phyloP scores from a whole-genome alignment of 1,140 invertebrate genomes.

The Galleria mellonella region DNA sequence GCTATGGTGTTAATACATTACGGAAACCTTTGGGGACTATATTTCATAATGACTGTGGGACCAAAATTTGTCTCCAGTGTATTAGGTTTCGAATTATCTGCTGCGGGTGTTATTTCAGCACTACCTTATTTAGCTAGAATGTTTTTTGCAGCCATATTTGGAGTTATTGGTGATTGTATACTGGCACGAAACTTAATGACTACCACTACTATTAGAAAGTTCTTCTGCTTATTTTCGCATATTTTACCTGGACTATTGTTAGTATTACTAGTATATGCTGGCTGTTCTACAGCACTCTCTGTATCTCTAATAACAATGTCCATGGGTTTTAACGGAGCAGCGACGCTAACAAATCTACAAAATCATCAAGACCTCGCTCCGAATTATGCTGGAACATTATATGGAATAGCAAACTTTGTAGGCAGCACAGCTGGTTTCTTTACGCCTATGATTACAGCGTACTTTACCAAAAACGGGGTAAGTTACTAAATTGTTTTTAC shows the following conservation, averaged over 20 bases:
- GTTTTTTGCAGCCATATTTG: conserved; percentile 79
- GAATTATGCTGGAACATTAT: conserved; percentile 86
- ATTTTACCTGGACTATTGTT: conserved; percentile 81
- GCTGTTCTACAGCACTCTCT: conserved; percentile 78
- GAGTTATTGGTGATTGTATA: conserved; percentile 79
- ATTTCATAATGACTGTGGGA: conserved; percentile 88
- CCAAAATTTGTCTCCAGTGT: conserved; percentile 91
- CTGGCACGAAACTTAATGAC: conserved; percentile 75
- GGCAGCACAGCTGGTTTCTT: conserved; percentile 84
- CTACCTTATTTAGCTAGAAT: conserved; percentile 81
- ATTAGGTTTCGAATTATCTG: conserved; percentile 87
- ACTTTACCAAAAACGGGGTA: conserved; percentile 79
- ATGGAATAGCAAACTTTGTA: conserved; percentile 83
- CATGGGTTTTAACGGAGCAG: conserved; percentile 87
- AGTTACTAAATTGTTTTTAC: conserved; percentile 14
- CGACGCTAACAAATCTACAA: conserved; percentile 86
- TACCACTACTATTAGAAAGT: conserved; percentile 80
- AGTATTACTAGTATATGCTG: conserved; percentile 78
- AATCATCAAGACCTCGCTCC: conserved; percentile 89
- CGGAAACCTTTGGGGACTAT: conserved; percentile 86
- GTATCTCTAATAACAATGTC: conserved; percentile 82
- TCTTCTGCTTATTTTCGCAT: conserved; percentile 83
- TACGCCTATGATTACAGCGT: conserved; percentile 81
- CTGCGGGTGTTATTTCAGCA: conserved; percentile 82
- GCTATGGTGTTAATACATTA: conserved; percentile 81